Conservation (phyloP, 2,113 vertebrate species). For the Bubo blakistoni region DNA sequence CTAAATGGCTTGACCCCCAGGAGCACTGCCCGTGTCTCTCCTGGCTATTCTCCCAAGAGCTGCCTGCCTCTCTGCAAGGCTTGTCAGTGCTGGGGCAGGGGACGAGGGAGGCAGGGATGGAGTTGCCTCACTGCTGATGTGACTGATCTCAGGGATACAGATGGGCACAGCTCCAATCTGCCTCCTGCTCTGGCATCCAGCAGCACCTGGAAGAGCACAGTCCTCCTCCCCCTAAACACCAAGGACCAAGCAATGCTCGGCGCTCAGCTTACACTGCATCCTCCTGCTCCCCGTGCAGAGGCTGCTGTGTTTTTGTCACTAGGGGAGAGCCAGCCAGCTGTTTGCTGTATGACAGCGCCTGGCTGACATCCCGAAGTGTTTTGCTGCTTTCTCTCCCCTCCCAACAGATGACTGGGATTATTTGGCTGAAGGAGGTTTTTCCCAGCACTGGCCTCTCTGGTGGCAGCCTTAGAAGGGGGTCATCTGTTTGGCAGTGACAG, state of each 20-base stretch:
- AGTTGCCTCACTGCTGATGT: background rate
- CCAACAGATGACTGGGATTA: background rate
- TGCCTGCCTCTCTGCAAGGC: background rate
- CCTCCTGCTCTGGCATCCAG: background rate
- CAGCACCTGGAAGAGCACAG: background rate
- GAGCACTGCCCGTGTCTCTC: background rate
- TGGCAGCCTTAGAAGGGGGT: background rate
- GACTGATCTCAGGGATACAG: background rate
- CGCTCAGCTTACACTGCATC: fast-evolving
- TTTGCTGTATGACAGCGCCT: background rate
- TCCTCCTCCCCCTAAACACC: background rate
- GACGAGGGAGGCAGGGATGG: background rate
- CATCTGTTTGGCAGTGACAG: background rate
- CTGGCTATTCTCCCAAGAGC: background rate
- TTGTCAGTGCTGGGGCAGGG: background rate
- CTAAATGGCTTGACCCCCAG: background rate
- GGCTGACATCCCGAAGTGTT: background rate
- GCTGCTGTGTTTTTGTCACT: background rate
- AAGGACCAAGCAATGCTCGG: background rate
- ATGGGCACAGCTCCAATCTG: fast-evolving
- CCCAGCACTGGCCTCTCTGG: background rate
- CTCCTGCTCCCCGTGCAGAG: background rate
- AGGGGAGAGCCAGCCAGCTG: background rate
- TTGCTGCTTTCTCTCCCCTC: background rate
- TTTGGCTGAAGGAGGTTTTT: background rate